These are phyloP conservation scores for Bimastos eiseni DNA, from an alignment of 2,888 invertebrate species.

Conservation along the genomic window DNA sequence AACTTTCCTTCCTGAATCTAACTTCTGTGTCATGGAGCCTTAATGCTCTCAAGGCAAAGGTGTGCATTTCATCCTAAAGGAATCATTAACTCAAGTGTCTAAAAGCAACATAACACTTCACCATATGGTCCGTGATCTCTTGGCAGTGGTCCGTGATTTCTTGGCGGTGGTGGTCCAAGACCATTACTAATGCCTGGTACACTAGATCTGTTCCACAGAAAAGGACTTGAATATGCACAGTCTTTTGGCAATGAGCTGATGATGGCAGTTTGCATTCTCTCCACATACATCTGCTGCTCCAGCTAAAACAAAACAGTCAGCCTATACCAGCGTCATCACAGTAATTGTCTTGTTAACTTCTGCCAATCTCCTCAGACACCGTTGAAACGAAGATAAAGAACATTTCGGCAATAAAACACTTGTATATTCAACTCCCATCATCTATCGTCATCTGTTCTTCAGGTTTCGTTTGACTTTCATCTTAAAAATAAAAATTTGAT, in stretches of 20 bases:
- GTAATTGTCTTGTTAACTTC: background rate
- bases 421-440: background rate
- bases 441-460: too few species aligned
- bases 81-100: background rate
- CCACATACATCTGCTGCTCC: constrained; percentile 8
- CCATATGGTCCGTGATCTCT: background rate
- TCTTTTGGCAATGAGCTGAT: constrained; percentile 16
- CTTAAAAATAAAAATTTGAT: too few species aligned
- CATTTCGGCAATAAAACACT: background rate
- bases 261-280: constrained; percentile 2
- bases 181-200: background rate
- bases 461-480: too few species aligned
- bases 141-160: background rate
- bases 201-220: background rate
- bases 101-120: background rate
- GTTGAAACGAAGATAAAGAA: background rate
- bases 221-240: constrained; percentile 15
- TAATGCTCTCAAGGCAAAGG: background rate
- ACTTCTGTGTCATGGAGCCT: background rate
- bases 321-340: background rate
- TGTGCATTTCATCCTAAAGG: background rate
- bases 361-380: background rate
- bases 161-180: background rate
- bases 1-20: background rate
- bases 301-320: background rate